Evolutionary conservation across 2,888 invertebrate species (phyloP).

Genomic region (Copidosoma aretas): DNA sequence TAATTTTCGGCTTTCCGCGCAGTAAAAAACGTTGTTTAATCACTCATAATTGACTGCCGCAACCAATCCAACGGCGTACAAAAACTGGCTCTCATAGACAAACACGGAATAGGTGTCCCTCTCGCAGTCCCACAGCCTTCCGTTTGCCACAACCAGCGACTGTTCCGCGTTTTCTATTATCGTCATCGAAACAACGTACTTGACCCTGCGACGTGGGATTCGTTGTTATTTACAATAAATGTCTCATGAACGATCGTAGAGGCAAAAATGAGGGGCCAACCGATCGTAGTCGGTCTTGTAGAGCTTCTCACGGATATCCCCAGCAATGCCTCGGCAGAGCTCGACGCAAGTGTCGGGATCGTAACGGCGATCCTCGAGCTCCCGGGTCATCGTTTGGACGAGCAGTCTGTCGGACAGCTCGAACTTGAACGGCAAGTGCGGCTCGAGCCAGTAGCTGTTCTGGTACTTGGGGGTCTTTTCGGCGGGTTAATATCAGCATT

Average conservation of each 20-base stretch:
- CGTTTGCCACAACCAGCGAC: constrained; percentile 40
- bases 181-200: constrained; percentile 49
- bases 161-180: constrained; percentile 50
- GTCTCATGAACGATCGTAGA: too few species aligned
- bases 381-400: constrained; percentile 43
- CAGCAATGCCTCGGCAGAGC: constrained; percentile 48
- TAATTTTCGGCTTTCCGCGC: too few species aligned
- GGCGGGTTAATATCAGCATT: too few species aligned
- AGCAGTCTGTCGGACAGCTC: constrained; percentile 49
- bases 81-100: constrained; percentile 45
- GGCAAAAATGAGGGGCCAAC: constrained; percentile 39
- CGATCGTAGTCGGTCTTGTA: constrained; percentile 50
- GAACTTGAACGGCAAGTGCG: constrained; percentile 44
- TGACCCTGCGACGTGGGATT: constrained; percentile 48
- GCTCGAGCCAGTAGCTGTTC: constrained; percentile 51
- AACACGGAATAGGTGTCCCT: constrained; percentile 49
- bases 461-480: constrained; percentile 51
- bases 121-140: constrained; percentile 50
- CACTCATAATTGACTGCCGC: constrained; percentile 50
- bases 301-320: constrained; percentile 46
- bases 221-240: too few species aligned
- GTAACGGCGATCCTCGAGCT: constrained; percentile 45
- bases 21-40: constrained; percentile 26
- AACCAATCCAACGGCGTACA: constrained; percentile 48
- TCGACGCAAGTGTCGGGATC: constrained; percentile 41